A percentile compares a stretch with the other conserved stretches of the same genome.
These are phyloP conservation scores for Ictinia mississippiensis DNA, from an alignment of 2,797 vertebrate species.

Conservation along the genomic window DNA sequence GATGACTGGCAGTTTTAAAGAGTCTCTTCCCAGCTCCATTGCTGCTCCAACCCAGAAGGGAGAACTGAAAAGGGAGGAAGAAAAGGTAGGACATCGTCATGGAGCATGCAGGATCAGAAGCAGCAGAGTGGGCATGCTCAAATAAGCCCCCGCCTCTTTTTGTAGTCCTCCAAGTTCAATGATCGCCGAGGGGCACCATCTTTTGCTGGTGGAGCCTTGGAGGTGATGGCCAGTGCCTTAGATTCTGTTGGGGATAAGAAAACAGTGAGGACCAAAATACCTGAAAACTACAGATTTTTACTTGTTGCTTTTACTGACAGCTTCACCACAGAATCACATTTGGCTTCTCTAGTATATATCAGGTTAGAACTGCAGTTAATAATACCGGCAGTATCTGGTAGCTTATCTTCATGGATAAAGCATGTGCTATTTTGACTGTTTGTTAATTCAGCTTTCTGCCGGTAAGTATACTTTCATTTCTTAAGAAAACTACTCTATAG, in stretches of 20 bases:
- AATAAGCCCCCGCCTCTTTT: slow-evolving; percentile 98
- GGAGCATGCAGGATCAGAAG: slow-evolving; percentile 85
- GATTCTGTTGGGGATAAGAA: slow-evolving; percentile 83
- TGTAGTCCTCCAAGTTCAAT: slow-evolving; percentile 98
- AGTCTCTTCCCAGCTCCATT: slow-evolving; percentile 78
- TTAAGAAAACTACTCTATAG: neutral
- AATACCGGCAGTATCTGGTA: neutral
- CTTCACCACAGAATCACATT: neutral
- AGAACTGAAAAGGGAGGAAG: slow-evolving; percentile 70
- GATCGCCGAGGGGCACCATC: slow-evolving; percentile 96
- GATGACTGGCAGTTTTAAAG: slow-evolving; percentile 76
- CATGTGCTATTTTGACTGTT: neutral
- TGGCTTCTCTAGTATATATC: neutral
- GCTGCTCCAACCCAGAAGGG: slow-evolving; percentile 81
- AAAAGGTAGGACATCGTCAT: slow-evolving; percentile 59
- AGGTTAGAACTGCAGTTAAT: neutral
- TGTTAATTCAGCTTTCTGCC: neutral
- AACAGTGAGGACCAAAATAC: neutral
- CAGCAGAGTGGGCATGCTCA: slow-evolving; percentile 78
- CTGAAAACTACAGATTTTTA: neutral
- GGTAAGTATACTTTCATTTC: neutral
- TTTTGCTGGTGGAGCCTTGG: slow-evolving; percentile 94
- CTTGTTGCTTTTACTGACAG: neutral
- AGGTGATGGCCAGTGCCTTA: slow-evolving; percentile 95
- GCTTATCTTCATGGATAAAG: neutral